Evolutionary conservation across 2,113 vertebrate genomes (phyloP).

Genomic region (Chionomys nivalis): DNA sequence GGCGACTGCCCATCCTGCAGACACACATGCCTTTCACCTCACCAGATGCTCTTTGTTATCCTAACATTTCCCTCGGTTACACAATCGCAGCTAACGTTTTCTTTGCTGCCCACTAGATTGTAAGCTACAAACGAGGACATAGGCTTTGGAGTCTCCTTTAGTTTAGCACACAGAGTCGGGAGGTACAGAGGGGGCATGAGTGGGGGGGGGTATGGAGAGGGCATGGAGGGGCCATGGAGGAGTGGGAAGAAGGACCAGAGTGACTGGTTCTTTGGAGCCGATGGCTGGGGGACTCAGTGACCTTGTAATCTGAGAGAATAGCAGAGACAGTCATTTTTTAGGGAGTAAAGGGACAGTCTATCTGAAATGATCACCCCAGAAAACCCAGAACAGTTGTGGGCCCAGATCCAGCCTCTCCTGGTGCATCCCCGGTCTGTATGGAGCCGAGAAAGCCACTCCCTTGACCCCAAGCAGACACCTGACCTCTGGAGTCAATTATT

Average conservation of each 20-base stretch:
- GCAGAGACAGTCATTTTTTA: constrained; percentile 11
- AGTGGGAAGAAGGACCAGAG: neutral
- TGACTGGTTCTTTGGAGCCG: neutral
- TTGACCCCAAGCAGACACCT: constrained; percentile 69
- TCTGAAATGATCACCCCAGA: constrained; percentile 18
- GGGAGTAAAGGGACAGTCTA: constrained; percentile 43
- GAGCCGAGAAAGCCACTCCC: constrained; percentile 52
- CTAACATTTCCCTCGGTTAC: neutral
- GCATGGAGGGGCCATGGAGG: too few relatives aligned
- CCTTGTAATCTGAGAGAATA: neutral
- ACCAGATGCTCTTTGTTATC: neutral
- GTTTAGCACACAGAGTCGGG: neutral
- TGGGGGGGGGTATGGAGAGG: too few relatives aligned
- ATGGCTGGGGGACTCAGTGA: neutral
- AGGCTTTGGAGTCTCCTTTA: neutral
- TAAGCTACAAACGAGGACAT: neutral
- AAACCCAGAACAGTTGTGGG: constrained; percentile 43
- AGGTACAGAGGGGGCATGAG: too few relatives aligned
- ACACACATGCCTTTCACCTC: neutral
- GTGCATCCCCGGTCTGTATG: neutral
- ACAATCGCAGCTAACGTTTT: neutral
- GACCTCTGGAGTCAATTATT: constrained; percentile 80
- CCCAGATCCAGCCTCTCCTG: neutral
- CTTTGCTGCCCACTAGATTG: neutral
- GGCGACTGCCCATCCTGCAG: too few relatives aligned